Evolutionary conservation across 2,113 vertebrate genomes (phyloP).

Genomic region (Penelope pileata): DNA sequence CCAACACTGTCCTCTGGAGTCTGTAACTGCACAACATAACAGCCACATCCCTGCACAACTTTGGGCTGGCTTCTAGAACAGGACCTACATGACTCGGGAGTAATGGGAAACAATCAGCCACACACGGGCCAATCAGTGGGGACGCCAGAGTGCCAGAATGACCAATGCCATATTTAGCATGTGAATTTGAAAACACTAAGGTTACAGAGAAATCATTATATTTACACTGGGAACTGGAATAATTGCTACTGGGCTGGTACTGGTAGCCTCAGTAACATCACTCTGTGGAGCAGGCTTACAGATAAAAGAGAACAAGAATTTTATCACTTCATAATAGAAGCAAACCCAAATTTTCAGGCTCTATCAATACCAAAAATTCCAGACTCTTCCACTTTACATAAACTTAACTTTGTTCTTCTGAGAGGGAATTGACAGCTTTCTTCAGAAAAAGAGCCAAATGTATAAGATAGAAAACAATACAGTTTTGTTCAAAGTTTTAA

Average conservation of each 20-base stretch:
- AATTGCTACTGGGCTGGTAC: background rate
- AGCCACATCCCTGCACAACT: background rate
- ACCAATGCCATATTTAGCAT: background rate
- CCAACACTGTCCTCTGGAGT: background rate
- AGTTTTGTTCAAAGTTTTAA: background rate
- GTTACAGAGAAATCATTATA: background rate
- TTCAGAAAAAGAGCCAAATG: background rate
- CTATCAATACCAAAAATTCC: background rate
- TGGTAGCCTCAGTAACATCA: background rate
- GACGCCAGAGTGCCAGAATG: background rate
- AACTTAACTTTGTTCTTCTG: background rate
- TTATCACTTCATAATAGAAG: background rate
- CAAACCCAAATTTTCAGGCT: background rate
- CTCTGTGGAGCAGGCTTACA: background rate
- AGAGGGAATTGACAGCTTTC: background rate
- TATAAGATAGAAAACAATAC: background rate
- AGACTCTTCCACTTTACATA: background rate
- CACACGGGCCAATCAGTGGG: fast-evolving
- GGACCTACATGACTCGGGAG: background rate
- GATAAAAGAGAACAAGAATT: background rate
- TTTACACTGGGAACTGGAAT: background rate
- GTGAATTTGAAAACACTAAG: background rate
- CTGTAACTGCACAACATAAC: background rate
- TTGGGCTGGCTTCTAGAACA: background rate
- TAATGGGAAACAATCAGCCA: background rate